Percentiles rank a stretch among this genome's conserved stretches.
These are phyloP conservation scores for Dendrolimus pini DNA, from an alignment of 2,888 invertebrate genomes.

Conservation along the genomic window DNA sequence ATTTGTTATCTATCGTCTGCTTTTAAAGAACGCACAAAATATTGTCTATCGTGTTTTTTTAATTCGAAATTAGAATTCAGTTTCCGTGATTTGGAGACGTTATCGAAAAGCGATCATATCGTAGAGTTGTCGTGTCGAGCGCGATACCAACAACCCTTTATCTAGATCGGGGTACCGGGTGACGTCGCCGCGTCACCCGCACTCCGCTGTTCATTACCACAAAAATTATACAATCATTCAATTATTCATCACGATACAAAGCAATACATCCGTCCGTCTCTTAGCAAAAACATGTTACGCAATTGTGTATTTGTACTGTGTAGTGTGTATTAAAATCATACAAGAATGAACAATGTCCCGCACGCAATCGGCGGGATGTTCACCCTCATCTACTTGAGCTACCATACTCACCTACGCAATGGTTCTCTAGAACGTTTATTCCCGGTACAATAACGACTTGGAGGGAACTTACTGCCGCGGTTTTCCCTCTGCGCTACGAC, in stretches of 20 bases:
- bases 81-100: slow-evolving; percentile 55
- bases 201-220: slow-evolving; percentile 52
- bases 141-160: slow-evolving; percentile 62
- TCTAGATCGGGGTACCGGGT: slow-evolving; percentile 57
- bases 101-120: slow-evolving; percentile 60
- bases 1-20: too few relatives aligned
- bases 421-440: too few relatives aligned
- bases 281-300: background rate
- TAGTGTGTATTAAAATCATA: too few relatives aligned
- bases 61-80: slow-evolving; percentile 25
- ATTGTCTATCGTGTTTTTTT: slow-evolving; percentile 15
- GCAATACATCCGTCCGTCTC: slow-evolving; percentile 12
- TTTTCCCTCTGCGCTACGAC: too few relatives aligned
- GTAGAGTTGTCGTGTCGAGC: slow-evolving; percentile 45
- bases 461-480: too few relatives aligned
- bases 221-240: slow-evolving; percentile 58
- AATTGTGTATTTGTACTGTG: too few relatives aligned
- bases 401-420: too few relatives aligned
- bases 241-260: slow-evolving; percentile 42
- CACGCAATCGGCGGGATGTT: too few relatives aligned
- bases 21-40: slow-evolving; percentile 25
- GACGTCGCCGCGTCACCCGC: slow-evolving; percentile 44
- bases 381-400: too few relatives aligned
- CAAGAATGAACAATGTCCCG: too few relatives aligned
- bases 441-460: too few relatives aligned